Conservation (phyloP, 1,140 invertebrate species). For the Drosophila sulfurigaster region DNA sequence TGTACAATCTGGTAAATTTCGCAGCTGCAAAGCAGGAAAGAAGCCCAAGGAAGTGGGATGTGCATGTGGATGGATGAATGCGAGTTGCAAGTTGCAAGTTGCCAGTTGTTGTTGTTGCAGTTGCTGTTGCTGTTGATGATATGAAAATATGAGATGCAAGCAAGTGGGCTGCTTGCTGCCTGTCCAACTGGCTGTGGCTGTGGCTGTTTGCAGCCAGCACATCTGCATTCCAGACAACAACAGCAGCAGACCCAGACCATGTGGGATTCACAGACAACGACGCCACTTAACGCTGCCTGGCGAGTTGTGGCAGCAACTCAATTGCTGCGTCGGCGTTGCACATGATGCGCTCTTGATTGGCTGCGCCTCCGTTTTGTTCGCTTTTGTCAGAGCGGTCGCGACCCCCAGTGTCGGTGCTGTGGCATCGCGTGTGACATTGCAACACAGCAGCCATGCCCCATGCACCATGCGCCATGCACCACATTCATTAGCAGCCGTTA, state of each 20-base stretch:
- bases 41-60: conserved; percentile 53
- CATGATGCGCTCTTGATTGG: conserved; percentile 45
- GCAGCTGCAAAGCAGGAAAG: conserved; percentile 62
- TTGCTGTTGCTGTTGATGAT: conserved; percentile 38
- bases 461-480: conserved; percentile 60
- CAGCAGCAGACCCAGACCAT: conserved; percentile 72
- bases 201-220: conserved; percentile 7
- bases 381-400: conserved; percentile 55
- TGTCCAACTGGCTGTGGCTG: conserved; percentile 31
- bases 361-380: conserved; percentile 51
- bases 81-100: conserved; percentile 4
- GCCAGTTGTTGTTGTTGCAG: conserved; percentile 2
- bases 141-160: conserved; percentile 56
- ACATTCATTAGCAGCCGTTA: conserved; percentile 82
- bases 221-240: conserved; percentile 77
- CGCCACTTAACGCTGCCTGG: conserved; percentile 53
- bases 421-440: conserved; percentile 80
- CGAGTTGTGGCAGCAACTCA: conserved; percentile 43
- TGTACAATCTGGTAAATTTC: conserved; percentile 75
- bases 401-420: conserved; percentile 53
- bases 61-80: conserved; percentile 14
- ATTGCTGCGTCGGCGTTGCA: conserved; percentile 49
- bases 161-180: conserved; percentile 34
- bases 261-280: conserved; percentile 68
- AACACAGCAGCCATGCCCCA: neutral